Evolutionary conservation across 1,140 invertebrate species (phyloP), one percentile per base, ranked within the genome.

Genomic region (Globodera ellingtonae): DNA sequence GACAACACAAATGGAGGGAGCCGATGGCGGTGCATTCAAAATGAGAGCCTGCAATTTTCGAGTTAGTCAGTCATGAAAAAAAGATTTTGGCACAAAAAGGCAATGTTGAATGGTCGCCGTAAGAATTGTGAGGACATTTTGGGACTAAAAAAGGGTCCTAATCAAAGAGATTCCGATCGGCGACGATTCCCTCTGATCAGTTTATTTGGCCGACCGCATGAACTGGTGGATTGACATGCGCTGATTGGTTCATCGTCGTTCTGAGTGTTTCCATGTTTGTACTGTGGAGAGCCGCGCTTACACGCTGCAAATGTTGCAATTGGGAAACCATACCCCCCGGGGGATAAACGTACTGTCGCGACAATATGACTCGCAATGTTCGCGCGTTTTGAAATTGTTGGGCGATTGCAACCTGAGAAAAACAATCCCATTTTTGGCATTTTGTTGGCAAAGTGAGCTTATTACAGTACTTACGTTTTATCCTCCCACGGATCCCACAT

Each of bases 401-500:
- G 87, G 87, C 48, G 86, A 88, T 79, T 88, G 87, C 72, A 89
- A 81, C 18, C 56, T 62, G 56, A 10, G 9, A 62, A 62, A n/a
- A 62, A 6, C 35, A 35, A 15, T 5, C 10, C 56, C 5, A 18
- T 18, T 15, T 62, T 6, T 62, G 15, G 2, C 56, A 15, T 18
- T 62, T 62, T 62, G 10, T 18, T 62, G 6, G 13, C 5, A 4
- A 6, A 52, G 4, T 52, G 0, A 52, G 4, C 50, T 9, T 13
- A 52, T n/a, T 62, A 18, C 10, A 35, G 3, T 35, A 18, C 56
- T 62, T 13, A 62, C 72, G 89, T 86, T 50, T 80, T 83, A 78
- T 89, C 87, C 79, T 88, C 86, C 87, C 87, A 89, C 21, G 88
- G 88, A 72, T 88, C 88, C 88, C 88, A 88, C 88, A 88, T 88